Percentiles rank a stretch among this genome's conserved stretches.
Conservation (phyloP, 2,113 vertebrate species). For the Phalacrocorax carbo region DNA sequence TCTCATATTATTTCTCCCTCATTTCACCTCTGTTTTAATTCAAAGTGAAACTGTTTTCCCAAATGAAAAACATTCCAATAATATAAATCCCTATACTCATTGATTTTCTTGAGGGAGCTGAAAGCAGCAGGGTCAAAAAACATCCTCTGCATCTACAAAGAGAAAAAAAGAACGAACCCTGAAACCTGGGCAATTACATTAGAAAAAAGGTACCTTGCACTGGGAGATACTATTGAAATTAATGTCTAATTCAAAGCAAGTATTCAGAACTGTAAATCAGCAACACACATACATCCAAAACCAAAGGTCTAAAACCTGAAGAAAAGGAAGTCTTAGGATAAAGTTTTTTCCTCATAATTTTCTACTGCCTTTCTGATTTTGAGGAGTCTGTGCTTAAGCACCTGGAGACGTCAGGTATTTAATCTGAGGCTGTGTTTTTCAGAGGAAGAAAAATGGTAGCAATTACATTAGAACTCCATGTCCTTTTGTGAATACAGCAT, state of each 20-base stretch:
- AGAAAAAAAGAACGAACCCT: not conserved
- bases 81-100: not conserved
- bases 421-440: not conserved
- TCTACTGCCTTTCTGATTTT: not conserved
- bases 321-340: not conserved
- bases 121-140: not conserved
- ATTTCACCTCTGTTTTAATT: not conserved
- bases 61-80: not conserved
- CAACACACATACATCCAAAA: rapidly evolving
- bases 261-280: not conserved
- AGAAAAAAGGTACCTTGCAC: not conserved
- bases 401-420: not conserved
- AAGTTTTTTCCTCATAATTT: not conserved
- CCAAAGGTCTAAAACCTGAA: not conserved
- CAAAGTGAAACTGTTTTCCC: not conserved
- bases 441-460: not conserved
- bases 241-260: not conserved
- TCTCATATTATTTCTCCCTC: not conserved
- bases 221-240: not conserved
- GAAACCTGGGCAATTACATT: not conserved
- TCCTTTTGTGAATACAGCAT: not conserved
- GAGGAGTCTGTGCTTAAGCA: not conserved
- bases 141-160: not conserved
- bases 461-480: not conserved
- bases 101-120: not conserved